A percentile compares a stretch with the other conserved stretches of the same genome.
Conservation (phyloP, 92 coral and sea anemone species). For the Montipora capitata region DNA sequence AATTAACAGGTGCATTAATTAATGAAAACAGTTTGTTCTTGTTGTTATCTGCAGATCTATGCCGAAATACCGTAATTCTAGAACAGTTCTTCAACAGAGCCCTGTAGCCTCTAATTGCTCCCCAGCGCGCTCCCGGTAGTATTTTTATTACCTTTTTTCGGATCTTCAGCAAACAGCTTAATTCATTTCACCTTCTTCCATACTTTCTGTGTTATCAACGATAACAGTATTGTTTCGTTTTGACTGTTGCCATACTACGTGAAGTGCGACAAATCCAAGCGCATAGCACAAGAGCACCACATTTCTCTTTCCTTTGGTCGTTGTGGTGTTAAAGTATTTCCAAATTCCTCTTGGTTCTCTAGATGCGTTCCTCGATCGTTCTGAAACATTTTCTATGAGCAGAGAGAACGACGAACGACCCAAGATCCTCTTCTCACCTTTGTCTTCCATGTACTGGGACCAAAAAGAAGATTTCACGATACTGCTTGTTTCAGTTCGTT, state of each 20-base stretch:
- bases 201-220: conserved; percentile 7
- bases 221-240: conserved; percentile 59
- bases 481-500: neutral
- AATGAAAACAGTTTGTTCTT: no score
- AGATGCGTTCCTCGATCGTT: conserved; percentile 19
- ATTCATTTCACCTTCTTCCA: neutral
- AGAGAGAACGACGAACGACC: conserved; percentile 45
- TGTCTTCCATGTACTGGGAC: conserved; percentile 4
- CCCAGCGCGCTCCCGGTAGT: no score
- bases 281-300: conserved; percentile 74
- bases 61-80: no score
- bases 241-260: conserved; percentile 86
- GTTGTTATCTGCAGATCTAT: no score
- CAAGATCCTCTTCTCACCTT: conserved; percentile 23
- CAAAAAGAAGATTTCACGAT: neutral
- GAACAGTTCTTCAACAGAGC: no score
- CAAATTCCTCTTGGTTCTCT: conserved; percentile 34
- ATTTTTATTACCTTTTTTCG: no score
- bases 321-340: conserved; percentile 78
- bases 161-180: neutral
- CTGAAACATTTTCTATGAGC: conserved; percentile 38
- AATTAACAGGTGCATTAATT: no score
- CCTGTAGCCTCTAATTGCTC: no score
- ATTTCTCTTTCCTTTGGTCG: conserved; percentile 81
- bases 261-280: conserved; percentile 83